phyloP scores from a whole-genome alignment of 1,140 invertebrate species.

The Medauroidea extradentata region DNA sequence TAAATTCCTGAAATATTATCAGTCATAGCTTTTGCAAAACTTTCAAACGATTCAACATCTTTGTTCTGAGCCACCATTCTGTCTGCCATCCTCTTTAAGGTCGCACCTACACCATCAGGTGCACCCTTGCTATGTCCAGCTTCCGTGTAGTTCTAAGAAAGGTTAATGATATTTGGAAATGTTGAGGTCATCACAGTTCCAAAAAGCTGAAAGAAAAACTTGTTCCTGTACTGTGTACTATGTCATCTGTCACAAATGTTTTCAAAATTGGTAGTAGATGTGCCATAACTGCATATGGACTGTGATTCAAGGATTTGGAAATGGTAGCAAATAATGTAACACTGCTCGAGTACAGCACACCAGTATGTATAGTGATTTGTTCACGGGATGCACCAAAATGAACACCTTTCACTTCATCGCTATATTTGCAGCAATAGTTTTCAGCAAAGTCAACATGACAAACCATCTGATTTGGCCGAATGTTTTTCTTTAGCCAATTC shows the following conservation, averaged over 20 bases:
- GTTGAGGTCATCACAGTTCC: too few relatives aligned
- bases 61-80: constrained; percentile 17
- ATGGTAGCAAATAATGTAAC: constrained; percentile 18
- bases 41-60: constrained; percentile 15
- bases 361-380: too few relatives aligned
- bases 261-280: too few relatives aligned
- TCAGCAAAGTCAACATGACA: too few relatives aligned
- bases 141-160: constrained; percentile 35
- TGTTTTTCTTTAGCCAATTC: too few relatives aligned
- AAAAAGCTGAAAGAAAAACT: constrained; percentile 10
- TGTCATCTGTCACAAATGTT: too few relatives aligned
- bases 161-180: too few relatives aligned
- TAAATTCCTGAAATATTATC: constrained; percentile 12
- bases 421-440: too few relatives aligned
- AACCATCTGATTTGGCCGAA: too few relatives aligned
- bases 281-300: constrained; percentile 4
- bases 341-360: too few relatives aligned
- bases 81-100: constrained; percentile 39
- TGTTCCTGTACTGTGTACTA: constrained; percentile 18
- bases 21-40: constrained; percentile 7
- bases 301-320: constrained; percentile 22
- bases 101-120: constrained; percentile 38
- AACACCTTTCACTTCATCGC: too few relatives aligned
- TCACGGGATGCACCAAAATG: too few relatives aligned
- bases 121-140: constrained; percentile 36